Evolutionary conservation across 1,140 invertebrate genomes (phyloP), one percentile per base, ranked within the genome.

Genomic region (Thereuonema tuberculata): DNA sequence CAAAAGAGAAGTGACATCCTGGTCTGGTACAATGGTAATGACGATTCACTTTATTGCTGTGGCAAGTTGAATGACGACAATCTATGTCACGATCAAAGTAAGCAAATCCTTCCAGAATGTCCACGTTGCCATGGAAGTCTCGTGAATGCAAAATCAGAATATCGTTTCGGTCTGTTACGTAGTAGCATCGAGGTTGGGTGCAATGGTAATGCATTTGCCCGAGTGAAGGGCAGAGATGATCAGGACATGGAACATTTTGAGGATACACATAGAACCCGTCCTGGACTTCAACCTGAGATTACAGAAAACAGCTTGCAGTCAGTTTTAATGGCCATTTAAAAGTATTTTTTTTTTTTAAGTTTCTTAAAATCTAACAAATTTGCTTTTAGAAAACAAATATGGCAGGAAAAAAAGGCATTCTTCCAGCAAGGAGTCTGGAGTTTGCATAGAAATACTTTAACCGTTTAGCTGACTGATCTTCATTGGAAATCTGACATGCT

Each of bases 41-140:
- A 12, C 83, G 75, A 64, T 83, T 85, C 1, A 81, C 72, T 59
- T 82, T 80, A 68, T 86, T 86, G 66, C 82, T 84, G 65, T 80
- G 79, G 71, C 86, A 89, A 46, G 78, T 78, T 2, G 76, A 68
- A 25, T 85, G 70, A 15, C 84, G 77, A 67, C 87, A 91, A 67
- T 89, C 84, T 20, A 87, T 80, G 67, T 80, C 84, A 49, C 82
- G 76, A 65, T 90, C 87, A 72, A 84, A 89, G 72, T 86, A 89
- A 26, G 85, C 81, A 69, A 86, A 91, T 2, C 85, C 85, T 20
- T 87, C 82, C n/a, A 84, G 73, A 62, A 89, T 88, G 64, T 84
- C 83, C 20, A 88, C 81, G 66, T 84, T 88, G 63, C 84, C 85
- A 69, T 91, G 87, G 69, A 90, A 90, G 67, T 89, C 86, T 66